Percentiles rank a stretch among this genome's conserved stretches.
Evolutionary conservation across 2,113 vertebrate genomes (phyloP).

Genomic region (Sinosuthora webbiana): DNA sequence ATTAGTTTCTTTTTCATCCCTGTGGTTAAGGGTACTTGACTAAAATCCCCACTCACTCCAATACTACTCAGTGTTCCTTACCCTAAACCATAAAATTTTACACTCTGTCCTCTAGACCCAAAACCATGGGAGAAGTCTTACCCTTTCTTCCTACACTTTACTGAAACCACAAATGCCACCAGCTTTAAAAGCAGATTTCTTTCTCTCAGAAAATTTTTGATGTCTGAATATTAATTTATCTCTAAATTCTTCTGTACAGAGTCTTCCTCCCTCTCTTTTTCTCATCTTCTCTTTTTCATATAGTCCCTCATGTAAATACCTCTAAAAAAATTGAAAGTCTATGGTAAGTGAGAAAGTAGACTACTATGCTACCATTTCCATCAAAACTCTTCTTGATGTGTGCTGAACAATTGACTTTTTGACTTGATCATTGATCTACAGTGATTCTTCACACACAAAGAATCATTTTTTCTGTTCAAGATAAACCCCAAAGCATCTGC

Average conservation of each 20-base stretch:
- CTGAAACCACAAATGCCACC: rapidly evolving
- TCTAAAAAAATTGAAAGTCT: not conserved
- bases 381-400: not conserved
- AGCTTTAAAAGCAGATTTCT: not conserved
- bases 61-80: not conserved
- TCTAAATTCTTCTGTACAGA: not conserved
- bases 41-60: not conserved
- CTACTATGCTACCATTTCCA: not conserved
- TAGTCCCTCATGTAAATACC: rapidly evolving
- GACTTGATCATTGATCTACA: not conserved
- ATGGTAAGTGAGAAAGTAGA: not conserved
- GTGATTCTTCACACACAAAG: not conserved
- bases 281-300: not conserved
- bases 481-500: not conserved
- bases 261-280: not conserved
- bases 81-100: not conserved
- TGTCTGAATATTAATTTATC: not conserved
- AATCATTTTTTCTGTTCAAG: rapidly evolving
- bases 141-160: not conserved
- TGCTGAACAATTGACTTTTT: not conserved
- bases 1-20: not conserved
- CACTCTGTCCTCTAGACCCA: not conserved
- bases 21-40: not conserved
- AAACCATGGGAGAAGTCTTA: not conserved
- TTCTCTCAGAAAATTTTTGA: not conserved